A percentile compares a stretch with the other conserved stretches of the same genome.
Evolutionary conservation across 2,113 vertebrate genomes (phyloP).

Genomic region (Aptenodytes patagonicus): DNA sequence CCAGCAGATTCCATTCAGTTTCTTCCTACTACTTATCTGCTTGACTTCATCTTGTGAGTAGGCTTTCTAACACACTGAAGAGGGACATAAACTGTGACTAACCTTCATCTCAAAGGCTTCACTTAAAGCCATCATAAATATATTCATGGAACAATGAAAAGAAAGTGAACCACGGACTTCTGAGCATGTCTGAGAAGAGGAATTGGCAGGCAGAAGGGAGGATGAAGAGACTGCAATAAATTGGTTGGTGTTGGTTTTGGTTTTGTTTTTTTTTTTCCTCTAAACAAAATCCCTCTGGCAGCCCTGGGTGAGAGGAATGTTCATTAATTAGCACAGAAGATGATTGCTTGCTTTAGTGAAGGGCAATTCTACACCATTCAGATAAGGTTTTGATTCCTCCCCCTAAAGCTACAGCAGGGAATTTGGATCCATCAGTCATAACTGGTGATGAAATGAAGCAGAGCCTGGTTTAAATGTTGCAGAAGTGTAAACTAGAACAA

Average conservation of each 20-base stretch:
- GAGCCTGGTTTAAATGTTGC: neutral
- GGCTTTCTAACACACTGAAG: neutral
- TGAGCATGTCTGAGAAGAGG: neutral
- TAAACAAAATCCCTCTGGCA: neutral
- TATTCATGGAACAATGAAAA: neutral
- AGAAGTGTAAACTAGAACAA: neutral
- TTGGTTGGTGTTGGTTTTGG: neutral
- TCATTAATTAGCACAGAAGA: conserved; percentile 26
- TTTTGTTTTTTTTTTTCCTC: neutral
- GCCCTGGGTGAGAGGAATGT: neutral
- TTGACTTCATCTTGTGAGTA: neutral
- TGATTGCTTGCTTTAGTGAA: neutral
- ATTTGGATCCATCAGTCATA: neutral
- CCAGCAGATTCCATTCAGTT: neutral
- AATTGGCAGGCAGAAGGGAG: neutral
- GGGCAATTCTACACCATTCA: neutral
- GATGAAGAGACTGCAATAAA: neutral
- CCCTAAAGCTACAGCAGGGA: neutral
- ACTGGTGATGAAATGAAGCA: neutral
- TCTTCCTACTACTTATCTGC: neutral
- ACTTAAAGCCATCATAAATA: neutral
- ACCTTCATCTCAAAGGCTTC: neutral
- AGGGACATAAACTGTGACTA: neutral
- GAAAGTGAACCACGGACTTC: neutral
- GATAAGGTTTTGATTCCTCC: neutral